Evolutionary conservation across 37 sponge, comb jelly and placozoan species (phyloP), one percentile per base, ranked within the genome.

Genomic region (Spongilla lacustris): DNA sequence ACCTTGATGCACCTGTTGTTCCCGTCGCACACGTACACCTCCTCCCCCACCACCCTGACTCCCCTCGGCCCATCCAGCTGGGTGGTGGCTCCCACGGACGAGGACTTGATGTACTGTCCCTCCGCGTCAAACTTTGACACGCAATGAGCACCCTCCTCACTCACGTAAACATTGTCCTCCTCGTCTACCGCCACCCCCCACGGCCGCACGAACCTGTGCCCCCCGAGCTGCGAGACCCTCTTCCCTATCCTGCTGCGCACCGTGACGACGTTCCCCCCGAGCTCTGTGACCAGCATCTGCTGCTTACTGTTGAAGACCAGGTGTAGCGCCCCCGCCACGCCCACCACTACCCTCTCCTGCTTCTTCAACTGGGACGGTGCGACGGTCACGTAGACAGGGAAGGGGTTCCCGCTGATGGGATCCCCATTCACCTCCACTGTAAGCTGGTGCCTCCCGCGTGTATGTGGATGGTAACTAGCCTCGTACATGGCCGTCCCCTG

Each of bases 401-500:
- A 80, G 0, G 81, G 81, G 50, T 38, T 35, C 66, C 31, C 70
- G 14, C 74, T 33, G 35, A 86, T 80, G 35, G 72, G 67, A 12
- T 58, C 6, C n/a, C 81, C 87, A 25, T 73, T 66, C 2, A 70
- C 38, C 30, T 66, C 25, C 0, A 86, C 30, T 2, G 22, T 27
- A 30, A 86, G 67, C n/a, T 58, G 14, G 74, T 86, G 87, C 0
- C 81, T 28, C 22, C 87, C 87, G 23, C 81, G 67, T 2, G 80
- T 38, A 72, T 4, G 28, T 0, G 87, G 87, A 13, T 66, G 71
- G 74, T 86, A 80, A 2, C 33, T 71, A 2, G 73, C 66, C 67
- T 86, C 81, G 58, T 86, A 86, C 73, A 86, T 30, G 26, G 81
- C 81, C 48, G 50, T 86, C 36, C 87, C 87, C 4, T 32, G 74